Evolutionary conservation across 2,113 vertebrate genomes (phyloP), one percentile per base, ranked within the genome.

Genomic region (Rallus limicola): DNA sequence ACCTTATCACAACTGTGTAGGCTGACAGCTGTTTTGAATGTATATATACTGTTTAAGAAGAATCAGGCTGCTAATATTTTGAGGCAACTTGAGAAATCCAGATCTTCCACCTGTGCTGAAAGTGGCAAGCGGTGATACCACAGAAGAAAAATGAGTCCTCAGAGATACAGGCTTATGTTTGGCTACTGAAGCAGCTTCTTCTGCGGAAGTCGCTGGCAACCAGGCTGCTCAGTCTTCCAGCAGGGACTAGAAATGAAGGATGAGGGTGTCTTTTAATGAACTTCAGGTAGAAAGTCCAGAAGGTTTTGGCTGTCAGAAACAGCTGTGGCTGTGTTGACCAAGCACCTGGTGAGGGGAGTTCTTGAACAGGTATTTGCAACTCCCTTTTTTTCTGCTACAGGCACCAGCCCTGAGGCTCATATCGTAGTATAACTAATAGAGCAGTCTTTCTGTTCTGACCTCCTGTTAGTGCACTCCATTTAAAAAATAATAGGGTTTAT

Each of bases 261-360:
- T 84, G 42, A 89, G 91, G 63, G 18, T 85, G 59, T 88, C 83
- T 96, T 94, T 91, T 90, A 88, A 67, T 89, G 96, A 52, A 23
- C 48, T 48, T 48, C 34, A 78, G 92, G 89, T 75, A 44, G 72
- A 77, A 95, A 65, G 56, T 44, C 96, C 44, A 83, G 38, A 95
- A 90, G 76, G 68, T 53, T 91, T 95, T 92, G 88, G 33, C 82
- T 91, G 38, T 82, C 65, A 52, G 60, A 90, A 91, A 60, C 44
- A 13, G 58, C 10, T 52, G 55, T 81, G 75, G 71, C 84, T 88
- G 36, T 72, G 46, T 68, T 93, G 94, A 81, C 67, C 48, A 87
- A 92, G 74, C 44, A 72, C 46, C 67, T 93, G 65, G 36, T 24
- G 59, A 50, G 56, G 62, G 40, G 11, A 89, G 42, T 38, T 86